Conservation (phyloP, 30 jellyfish, hydroid and myxozoan genomes). For the Catostylus mosaicus region DNA sequence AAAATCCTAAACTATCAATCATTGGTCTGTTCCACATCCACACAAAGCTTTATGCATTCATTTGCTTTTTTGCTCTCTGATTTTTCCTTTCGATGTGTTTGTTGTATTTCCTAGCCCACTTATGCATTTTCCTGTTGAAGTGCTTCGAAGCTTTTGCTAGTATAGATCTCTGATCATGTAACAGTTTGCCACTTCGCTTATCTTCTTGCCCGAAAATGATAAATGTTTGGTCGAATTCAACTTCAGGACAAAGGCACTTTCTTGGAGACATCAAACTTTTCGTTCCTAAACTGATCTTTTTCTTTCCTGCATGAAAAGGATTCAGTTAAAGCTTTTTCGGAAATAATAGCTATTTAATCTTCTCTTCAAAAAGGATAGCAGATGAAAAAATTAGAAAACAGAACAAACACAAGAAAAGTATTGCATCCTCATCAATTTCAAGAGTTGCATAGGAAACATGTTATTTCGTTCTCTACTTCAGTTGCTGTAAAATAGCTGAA, state of each 20-base stretch:
- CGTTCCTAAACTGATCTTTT: conserved; percentile 45
- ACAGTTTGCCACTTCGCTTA: conserved; percentile 23
- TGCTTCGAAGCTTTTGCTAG: neutral
- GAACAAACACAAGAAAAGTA: too few species aligned
- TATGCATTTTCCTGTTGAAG: conserved; percentile 26
- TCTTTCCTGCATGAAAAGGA: conserved; percentile 46
- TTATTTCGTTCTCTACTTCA: too few species aligned
- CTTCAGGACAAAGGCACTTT: conserved; percentile 78
- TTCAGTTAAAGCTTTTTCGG: too few species aligned
- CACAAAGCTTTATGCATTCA: conserved; percentile 1
- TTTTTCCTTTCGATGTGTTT: conserved; percentile 22
- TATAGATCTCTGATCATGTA: conserved; percentile 25
- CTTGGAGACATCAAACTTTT: conserved; percentile 48
- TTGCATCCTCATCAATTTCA: too few species aligned
- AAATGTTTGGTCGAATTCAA: conserved; percentile 76
- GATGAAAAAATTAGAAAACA: too few species aligned
- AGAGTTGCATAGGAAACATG: too few species aligned
- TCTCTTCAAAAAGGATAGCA: too few species aligned
- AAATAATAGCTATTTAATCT: too few species aligned
- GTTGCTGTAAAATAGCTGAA: too few species aligned
- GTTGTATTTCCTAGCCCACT: conserved; percentile 49
- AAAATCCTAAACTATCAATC: too few species aligned
- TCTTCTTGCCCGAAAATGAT: conserved; percentile 79
- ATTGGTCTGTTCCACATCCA: neutral
- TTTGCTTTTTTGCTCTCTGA: conserved; percentile 20